Conservation (phyloP, 2,113 vertebrate species). For the Copsychus sechellarum region DNA sequence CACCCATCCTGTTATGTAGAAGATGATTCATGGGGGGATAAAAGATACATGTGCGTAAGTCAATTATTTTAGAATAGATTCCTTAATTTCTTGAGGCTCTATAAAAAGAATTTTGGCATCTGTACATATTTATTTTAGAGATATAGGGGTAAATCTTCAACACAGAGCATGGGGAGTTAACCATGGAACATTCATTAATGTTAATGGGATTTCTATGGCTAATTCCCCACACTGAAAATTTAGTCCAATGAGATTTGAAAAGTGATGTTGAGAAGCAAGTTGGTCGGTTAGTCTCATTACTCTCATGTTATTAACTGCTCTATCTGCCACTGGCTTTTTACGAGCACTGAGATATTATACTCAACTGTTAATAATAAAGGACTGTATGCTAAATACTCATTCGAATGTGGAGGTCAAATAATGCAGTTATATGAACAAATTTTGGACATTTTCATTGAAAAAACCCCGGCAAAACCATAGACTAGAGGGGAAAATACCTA, state of each 20-base stretch:
- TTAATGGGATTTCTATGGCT: slow-evolving; percentile 67
- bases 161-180: slow-evolving; percentile 47
- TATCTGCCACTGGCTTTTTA: slow-evolving; percentile 37
- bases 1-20: slow-evolving; percentile 42
- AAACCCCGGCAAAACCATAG: background rate
- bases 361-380: slow-evolving; percentile 35
- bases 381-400: background rate
- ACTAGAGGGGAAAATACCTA: background rate
- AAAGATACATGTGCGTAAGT: background rate
- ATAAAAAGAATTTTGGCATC: slow-evolving; percentile 56
- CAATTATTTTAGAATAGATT: slow-evolving; percentile 57
- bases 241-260: slow-evolving; percentile 67
- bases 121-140: slow-evolving; percentile 67
- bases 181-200: slow-evolving; percentile 57
- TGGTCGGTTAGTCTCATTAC: slow-evolving; percentile 52
- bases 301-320: slow-evolving; percentile 51
- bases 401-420: background rate
- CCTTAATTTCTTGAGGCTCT: slow-evolving; percentile 56
- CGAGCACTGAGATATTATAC: background rate
- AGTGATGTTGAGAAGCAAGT: slow-evolving; percentile 58
- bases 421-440: background rate
- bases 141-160: slow-evolving; percentile 58
- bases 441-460: background rate
- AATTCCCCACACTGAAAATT: slow-evolving; percentile 69
- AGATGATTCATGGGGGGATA: background rate